Percentiles rank a stretch among this genome's conserved stretches.
These are phyloP conservation scores for Corvus hawaiiensis DNA, from an alignment of 2,113 vertebrate genomes.

Conservation along the genomic window DNA sequence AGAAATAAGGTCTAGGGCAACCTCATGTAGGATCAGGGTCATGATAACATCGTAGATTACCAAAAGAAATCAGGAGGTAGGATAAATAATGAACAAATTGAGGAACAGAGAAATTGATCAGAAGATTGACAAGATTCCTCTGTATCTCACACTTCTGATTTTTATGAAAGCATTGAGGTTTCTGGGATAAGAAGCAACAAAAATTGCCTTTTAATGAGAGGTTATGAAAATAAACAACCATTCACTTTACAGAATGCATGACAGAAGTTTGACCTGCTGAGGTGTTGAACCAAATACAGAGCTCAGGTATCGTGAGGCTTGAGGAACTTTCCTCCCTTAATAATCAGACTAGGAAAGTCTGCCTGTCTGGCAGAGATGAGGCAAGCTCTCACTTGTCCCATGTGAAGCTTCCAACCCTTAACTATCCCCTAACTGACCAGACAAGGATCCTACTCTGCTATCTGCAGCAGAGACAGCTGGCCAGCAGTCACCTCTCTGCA, in stretches of 20 bases:
- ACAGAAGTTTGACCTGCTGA: background rate
- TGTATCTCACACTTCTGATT: background rate
- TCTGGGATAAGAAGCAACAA: background rate
- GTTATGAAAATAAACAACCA: background rate
- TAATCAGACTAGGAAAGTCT: background rate
- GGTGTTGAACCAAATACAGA: background rate
- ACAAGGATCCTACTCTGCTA: background rate
- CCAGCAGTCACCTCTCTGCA: conserved; percentile 46
- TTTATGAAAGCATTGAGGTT: background rate
- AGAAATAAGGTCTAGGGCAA: background rate
- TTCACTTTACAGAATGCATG: background rate
- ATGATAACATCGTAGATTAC: background rate
- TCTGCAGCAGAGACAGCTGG: conserved; percentile 49
- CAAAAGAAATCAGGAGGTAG: background rate
- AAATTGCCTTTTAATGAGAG: background rate
- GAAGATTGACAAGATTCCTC: background rate
- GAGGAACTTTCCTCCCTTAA: background rate
- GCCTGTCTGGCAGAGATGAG: conserved; percentile 12
- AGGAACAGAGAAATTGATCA: background rate
- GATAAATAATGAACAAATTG: background rate
- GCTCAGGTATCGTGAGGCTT: background rate
- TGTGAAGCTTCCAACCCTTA: background rate
- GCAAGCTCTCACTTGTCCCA: background rate
- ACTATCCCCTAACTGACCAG: background rate
- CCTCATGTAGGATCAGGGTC: background rate